Conservation (phyloP, 2,888 invertebrate genomes). For the Venusia cambrica region DNA sequence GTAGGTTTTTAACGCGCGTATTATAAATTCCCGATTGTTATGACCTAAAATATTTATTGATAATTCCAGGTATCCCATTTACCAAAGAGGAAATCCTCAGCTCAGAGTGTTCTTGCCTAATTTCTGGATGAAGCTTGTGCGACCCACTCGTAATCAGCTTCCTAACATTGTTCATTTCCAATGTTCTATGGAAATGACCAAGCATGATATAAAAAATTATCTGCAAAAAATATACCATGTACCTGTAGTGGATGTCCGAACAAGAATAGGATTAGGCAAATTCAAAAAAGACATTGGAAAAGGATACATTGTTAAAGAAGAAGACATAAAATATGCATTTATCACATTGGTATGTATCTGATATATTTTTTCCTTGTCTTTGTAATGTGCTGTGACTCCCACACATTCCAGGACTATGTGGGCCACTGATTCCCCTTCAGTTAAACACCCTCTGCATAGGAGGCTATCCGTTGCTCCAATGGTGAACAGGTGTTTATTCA, state of each 20-base stretch:
- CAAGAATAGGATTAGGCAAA: slow-evolving; percentile 86
- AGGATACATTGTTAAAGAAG: slow-evolving; percentile 88
- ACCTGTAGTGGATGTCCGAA: slow-evolving; percentile 88
- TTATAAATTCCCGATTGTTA: too few relatives aligned
- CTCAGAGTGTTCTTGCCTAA: slow-evolving; percentile 95
- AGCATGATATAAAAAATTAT: slow-evolving; percentile 93
- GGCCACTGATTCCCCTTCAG: too few relatives aligned
- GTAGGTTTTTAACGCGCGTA: too few relatives aligned
- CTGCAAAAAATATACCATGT: slow-evolving; percentile 97
- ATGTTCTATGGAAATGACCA: slow-evolving; percentile 97
- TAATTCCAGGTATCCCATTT: slow-evolving; percentile 90
- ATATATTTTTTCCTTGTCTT: neutral
- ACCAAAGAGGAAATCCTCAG: slow-evolving; percentile 96
- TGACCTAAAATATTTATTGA: neutral
- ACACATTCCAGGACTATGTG: too few relatives aligned
- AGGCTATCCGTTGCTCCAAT: too few relatives aligned
- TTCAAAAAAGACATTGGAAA: slow-evolving; percentile 81
- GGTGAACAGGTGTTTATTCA: too few relatives aligned
- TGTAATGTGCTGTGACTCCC: too few relatives aligned
- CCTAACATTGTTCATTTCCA: slow-evolving; percentile 92
- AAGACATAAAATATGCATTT: slow-evolving; percentile 91
- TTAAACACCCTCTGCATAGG: too few relatives aligned
- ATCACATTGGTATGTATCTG: slow-evolving; percentile 84
- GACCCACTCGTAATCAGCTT: slow-evolving; percentile 84
- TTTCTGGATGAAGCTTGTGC: slow-evolving; percentile 97